Conservation (phyloP, 2,888 invertebrate genomes). For the Mimachlamys varia region DNA sequence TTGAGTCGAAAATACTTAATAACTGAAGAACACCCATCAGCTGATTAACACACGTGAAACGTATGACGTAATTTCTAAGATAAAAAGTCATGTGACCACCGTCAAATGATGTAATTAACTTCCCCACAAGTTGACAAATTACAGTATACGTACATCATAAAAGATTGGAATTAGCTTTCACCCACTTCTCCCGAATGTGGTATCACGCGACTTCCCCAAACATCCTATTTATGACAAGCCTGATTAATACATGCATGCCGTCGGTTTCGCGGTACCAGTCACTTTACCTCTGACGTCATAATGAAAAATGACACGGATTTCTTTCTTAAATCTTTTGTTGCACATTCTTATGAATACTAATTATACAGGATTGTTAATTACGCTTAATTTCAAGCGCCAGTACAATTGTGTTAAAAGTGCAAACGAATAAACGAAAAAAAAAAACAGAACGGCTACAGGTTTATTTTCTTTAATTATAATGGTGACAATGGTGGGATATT, state of each 20-base stretch:
- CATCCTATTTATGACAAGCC: not conserved
- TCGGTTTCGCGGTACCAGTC: not conserved
- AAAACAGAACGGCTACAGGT: too few species aligned
- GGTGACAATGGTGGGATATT: too few species aligned
- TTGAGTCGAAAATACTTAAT: too few species aligned
- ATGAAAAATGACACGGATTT: not conserved
- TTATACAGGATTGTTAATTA: too few species aligned
- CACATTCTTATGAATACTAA: not conserved
- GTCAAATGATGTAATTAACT: too few species aligned
- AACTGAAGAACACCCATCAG: too few species aligned
- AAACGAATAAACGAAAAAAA: too few species aligned
- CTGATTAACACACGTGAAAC: not conserved
- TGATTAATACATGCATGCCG: not conserved
- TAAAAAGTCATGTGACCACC: too few species aligned
- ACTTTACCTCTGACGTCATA: not conserved
- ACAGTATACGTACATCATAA: not conserved
- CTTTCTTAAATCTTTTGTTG: not conserved
- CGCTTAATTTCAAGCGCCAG: too few species aligned
- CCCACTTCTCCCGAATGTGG: not conserved
- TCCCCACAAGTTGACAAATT: too few species aligned
- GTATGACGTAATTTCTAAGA: not conserved
- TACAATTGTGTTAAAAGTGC: too few species aligned
- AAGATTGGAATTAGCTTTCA: not conserved
- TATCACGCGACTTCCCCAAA: not conserved
- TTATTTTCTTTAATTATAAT: too few species aligned